A percentile compares a stretch with the other conserved stretches of the same genome.
Conservation (phyloP, 2,888 invertebrate genomes). For the Melikaiella ostensackeni region DNA sequence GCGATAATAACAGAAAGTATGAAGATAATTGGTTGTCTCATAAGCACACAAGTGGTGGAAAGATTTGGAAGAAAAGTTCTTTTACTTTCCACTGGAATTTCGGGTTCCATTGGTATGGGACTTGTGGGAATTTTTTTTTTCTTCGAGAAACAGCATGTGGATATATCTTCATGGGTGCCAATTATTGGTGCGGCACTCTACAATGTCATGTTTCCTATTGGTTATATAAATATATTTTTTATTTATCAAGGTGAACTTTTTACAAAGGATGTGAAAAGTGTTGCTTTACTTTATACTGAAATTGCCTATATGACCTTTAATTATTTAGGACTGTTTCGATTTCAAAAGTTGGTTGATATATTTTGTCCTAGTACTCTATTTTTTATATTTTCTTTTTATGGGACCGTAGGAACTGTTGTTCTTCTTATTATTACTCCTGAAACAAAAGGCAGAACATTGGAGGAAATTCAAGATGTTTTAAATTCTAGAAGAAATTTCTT, state of each 20-base stretch:
- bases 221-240: slow-evolving; percentile 82
- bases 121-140: slow-evolving; percentile 81
- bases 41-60: background rate
- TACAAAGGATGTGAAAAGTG: slow-evolving; percentile 82
- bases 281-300: slow-evolving; percentile 82
- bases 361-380: slow-evolving; percentile 80
- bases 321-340: slow-evolving; percentile 81
- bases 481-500: background rate
- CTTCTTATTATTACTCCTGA: slow-evolving; percentile 80
- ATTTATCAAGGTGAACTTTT: slow-evolving; percentile 83
- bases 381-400: slow-evolving; percentile 78
- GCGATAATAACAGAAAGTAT: background rate
- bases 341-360: slow-evolving; percentile 79
- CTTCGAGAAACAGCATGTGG: slow-evolving; percentile 75
- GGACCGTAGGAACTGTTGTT: slow-evolving; percentile 77
- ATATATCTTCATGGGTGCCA: slow-evolving; percentile 80
- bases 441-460: slow-evolving; percentile 81
- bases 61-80: slow-evolving; percentile 77
- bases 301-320: slow-evolving; percentile 81
- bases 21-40: background rate
- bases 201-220: slow-evolving; percentile 82
- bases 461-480: slow-evolving; percentile 78
- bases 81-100: slow-evolving; percentile 80
- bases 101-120: slow-evolving; percentile 79
- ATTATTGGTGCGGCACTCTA: slow-evolving; percentile 81